Percentiles rank a stretch among this genome's conserved stretches.
phyloP scores from a whole-genome alignment of 2,797 vertebrate genomes.

The Paratrypauchen microcephalus region DNA sequence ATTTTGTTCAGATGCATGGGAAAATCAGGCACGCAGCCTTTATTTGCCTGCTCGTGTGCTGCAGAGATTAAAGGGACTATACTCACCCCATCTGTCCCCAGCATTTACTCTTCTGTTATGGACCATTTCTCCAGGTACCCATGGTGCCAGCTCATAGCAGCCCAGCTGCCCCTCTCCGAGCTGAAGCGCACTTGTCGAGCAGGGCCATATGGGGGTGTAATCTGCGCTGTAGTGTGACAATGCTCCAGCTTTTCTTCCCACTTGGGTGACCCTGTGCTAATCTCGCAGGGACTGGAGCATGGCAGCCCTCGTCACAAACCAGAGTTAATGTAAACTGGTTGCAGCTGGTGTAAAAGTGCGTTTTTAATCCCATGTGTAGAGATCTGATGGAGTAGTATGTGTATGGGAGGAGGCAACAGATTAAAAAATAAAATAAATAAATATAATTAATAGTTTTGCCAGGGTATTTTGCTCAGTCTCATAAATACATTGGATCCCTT shows the following conservation, averaged over 20 bases:
- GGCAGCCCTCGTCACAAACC: conserved; percentile 5
- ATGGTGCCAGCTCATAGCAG: too few relatives aligned
- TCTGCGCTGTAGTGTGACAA: conserved; percentile 20
- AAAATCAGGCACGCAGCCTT: too few relatives aligned
- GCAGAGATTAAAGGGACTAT: neutral
- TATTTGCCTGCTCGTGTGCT: neutral
- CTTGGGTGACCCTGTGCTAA: conserved; percentile 10
- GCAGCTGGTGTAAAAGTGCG: conserved; percentile 9
- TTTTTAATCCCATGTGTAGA: neutral
- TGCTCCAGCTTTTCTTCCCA: neutral
- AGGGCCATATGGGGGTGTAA: conserved; percentile 28
- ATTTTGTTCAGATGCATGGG: too few relatives aligned
- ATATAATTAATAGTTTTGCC: too few relatives aligned
- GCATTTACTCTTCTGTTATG: neutral
- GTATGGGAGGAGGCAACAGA: too few relatives aligned
- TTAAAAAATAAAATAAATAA: too few relatives aligned
- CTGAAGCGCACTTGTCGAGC: neutral
- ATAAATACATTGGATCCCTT: too few relatives aligned
- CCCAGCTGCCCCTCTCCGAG: neutral
- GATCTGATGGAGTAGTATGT: neutral
- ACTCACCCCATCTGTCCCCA: neutral
- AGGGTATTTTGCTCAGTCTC: too few relatives aligned
- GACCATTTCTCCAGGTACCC: neutral
- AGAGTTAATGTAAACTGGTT: conserved; percentile 3
- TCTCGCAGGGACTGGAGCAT: conserved; percentile 5